A percentile compares a stretch with the other conserved stretches of the same genome.
Evolutionary conservation across 2,113 vertebrate genomes (phyloP).

Genomic region (Equus przewalskii): DNA sequence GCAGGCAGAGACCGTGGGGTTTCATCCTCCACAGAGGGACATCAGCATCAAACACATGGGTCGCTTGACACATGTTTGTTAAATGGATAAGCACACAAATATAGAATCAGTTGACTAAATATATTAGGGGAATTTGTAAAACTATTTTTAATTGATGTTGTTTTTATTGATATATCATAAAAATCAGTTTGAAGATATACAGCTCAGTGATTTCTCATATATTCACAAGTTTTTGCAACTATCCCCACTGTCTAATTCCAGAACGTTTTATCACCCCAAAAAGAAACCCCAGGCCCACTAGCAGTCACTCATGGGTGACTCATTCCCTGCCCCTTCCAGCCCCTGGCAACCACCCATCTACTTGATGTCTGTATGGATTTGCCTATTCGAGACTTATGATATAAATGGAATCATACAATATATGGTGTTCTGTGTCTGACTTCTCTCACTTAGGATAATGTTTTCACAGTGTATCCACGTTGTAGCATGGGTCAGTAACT

Average conservation of each 20-base stretch:
- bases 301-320: background rate
- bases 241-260: background rate
- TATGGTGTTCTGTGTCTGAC: background rate
- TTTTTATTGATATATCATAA: background rate
- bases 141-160: background rate
- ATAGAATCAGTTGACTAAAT: background rate
- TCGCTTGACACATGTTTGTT: background rate
- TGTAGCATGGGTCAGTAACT: background rate
- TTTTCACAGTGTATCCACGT: background rate
- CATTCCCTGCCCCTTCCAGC: background rate
- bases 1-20: background rate
- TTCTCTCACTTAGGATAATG: background rate
- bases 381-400: background rate
- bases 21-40: background rate
- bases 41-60: background rate
- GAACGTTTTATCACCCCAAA: background rate
- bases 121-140: background rate
- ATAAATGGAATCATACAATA: background rate
- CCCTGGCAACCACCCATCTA: background rate
- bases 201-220: background rate
- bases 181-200: background rate
- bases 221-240: background rate
- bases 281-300: background rate
- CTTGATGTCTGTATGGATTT: background rate
- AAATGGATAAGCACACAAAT: background rate